Base-by-base conservation (phyloP, 2,797 vertebrate species). In the Chelonia mydas region DNA sequence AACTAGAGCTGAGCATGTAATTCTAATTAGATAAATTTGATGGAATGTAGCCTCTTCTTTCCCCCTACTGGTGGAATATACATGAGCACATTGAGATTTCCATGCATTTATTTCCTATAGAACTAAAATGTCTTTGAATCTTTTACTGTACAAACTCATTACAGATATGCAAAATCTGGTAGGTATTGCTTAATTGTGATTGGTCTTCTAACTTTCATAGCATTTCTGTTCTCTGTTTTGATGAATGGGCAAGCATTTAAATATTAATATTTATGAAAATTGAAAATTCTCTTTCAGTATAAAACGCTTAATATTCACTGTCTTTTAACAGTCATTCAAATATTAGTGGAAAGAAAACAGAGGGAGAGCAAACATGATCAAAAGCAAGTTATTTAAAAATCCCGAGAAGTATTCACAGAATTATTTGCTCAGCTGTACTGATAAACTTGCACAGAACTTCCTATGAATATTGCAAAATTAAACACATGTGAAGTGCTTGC, bases 1-100 rank as follows among this genome's bases (percentile, higher is more conserved):
- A 96, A 96, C 95, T 74, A 82, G 82, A 96, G 50, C 25, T 78
- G n/a, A 83, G 13, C 33, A 4, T 87, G n/a, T 78, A 50, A 89
- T 72, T 93, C 93, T 72, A 93, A 1, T 1, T 1, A 55, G 81
- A 92, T 79, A 82, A 77, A 94, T 88, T 21, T 94, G 50, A 94
- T 96, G 83, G 33, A 65, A 17, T 86, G 91, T 87, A 77, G 33
- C 53, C 94, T 33, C 88, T 41, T 93, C 87, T 86, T 92, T 33
- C 5, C 79, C 88, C 90, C 89, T 72, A 55, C 41, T 33, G 55
- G 83, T 2, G 12, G 61, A 86, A 81, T 53, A 41, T 17, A 57
- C 3, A 1, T 7, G 83, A 81, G 53, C 83, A 53, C 1, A 0
- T 90, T 90, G 83, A 79, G 55, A 81, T 81, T 68, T 87, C 53